phyloP scores from a whole-genome alignment of 2,888 invertebrate species.

The Scaptomyza caliginosa region DNA sequence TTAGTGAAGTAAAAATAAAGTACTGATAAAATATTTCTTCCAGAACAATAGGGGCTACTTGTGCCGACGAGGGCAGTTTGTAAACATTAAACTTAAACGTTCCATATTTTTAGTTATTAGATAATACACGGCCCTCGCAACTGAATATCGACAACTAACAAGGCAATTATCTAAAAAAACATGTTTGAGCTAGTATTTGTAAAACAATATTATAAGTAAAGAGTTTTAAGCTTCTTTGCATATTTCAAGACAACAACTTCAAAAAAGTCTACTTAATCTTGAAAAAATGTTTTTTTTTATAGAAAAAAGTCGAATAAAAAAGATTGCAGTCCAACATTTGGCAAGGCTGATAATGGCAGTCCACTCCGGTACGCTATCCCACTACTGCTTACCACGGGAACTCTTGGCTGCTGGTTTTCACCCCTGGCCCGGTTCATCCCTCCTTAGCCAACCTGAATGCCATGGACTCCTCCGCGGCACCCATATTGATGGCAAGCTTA shows the following conservation, averaged over 20 bases:
- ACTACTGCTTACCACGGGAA: constrained; percentile 99
- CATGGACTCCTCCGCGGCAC: constrained; percentile 92
- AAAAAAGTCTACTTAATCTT: no score
- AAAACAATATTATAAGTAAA: no score
- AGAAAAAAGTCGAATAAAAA: constrained; percentile 78
- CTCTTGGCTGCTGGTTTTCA: constrained; percentile 99
- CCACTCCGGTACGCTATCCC: constrained; percentile 99
- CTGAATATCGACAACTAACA: no score
- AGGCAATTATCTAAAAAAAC: no score
- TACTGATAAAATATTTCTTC: neutral
- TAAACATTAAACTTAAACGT: neutral
- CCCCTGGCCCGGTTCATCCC: constrained; percentile 99
- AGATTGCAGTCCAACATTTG: constrained; percentile 90
- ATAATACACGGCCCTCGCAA: no score
- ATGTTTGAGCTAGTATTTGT: no score
- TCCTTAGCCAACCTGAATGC: constrained; percentile 97
- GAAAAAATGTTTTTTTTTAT: no score
- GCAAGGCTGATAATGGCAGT: constrained; percentile 93
- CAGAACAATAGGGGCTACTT: neutral
- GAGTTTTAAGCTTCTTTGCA: no score
- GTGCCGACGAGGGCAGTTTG: neutral
- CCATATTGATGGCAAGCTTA: constrained; percentile 99
- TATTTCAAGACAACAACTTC: no score
- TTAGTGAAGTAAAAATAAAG: neutral
- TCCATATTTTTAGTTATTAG: no score